A percentile compares a stretch with the other conserved stretches of the same genome.
Evolutionary conservation across 2,113 vertebrate species (phyloP).

Genomic region (Cyprinodon tularosa): DNA sequence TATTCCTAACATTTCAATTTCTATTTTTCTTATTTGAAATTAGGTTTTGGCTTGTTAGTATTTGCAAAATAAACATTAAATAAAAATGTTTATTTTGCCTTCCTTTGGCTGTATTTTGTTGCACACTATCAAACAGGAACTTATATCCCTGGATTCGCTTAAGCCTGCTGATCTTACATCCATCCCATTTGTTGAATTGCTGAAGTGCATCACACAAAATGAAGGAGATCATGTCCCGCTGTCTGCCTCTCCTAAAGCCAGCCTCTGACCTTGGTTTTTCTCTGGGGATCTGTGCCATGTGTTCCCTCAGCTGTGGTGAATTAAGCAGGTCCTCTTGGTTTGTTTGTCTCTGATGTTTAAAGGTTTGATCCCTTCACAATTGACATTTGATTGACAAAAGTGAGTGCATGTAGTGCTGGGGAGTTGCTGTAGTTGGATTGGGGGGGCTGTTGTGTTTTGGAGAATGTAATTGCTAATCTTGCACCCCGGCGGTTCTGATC

Average conservation of each 20-base stretch:
- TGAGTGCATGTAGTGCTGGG: slow-evolving; percentile 42
- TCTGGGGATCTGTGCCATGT: slow-evolving; percentile 68
- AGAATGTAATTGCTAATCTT: slow-evolving; percentile 66
- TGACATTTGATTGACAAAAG: slow-evolving; percentile 58
- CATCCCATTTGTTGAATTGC: slow-evolving; percentile 38
- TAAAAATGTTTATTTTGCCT: not conserved
- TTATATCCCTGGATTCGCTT: not conserved
- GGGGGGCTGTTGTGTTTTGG: slow-evolving; percentile 15
- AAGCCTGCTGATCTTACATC: slow-evolving; percentile 1
- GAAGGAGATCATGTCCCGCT: slow-evolving; percentile 47
- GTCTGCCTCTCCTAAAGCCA: slow-evolving; percentile 38
- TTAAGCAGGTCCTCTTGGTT: slow-evolving; percentile 40
- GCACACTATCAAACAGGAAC: not conserved
- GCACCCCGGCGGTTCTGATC: slow-evolving; percentile 52
- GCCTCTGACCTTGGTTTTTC: slow-evolving; percentile 71
- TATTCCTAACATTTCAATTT: too few relatives aligned
- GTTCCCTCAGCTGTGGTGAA: slow-evolving; percentile 78
- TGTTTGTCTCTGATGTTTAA: slow-evolving; percentile 52
- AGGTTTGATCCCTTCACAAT: slow-evolving; percentile 43
- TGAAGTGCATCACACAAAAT: slow-evolving; percentile 45
- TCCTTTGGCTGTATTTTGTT: not conserved
- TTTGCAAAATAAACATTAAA: not conserved
- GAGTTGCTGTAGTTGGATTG: slow-evolving; percentile 38
- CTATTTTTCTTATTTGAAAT: not conserved
- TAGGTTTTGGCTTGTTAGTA: not conserved